Evolutionary conservation across 2,888 invertebrate species (phyloP).

Genomic region (Tenthredo distinguenda): DNA sequence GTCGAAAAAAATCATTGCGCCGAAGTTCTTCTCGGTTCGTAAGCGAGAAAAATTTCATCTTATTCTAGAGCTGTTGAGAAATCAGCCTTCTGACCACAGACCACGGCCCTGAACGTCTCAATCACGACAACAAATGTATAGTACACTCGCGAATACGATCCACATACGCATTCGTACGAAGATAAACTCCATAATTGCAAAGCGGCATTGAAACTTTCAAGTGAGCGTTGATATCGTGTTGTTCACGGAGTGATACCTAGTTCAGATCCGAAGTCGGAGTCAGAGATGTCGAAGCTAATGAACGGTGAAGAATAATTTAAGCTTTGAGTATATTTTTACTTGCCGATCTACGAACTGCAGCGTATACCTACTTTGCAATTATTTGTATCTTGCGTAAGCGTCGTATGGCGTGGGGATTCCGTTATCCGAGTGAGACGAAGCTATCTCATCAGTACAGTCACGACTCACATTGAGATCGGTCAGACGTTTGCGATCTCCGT

Average conservation of each 20-base stretch:
- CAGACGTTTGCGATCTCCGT: not conserved
- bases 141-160: not conserved
- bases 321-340: not conserved
- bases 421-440: not conserved
- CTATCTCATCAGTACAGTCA: not conserved
- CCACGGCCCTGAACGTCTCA: no score
- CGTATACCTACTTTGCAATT: not conserved
- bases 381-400: not conserved
- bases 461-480: not conserved
- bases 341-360: not conserved
- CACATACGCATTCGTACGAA: not conserved
- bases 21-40: not conserved
- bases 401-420: not conserved
- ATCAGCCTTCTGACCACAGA: not conserved
- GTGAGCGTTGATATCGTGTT: not conserved
- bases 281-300: not conserved
- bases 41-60: not conserved
- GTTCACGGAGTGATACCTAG: not conserved
- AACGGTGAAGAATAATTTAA: not conserved
- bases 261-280: not conserved
- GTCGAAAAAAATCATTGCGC: not conserved
- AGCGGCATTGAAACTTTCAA: not conserved
- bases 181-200: not conserved
- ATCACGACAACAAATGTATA: no score
- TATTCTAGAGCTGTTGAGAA: not conserved